Base-by-base conservation (phyloP, 2,797 vertebrate genomes). In the Siniperca undulata region DNA sequence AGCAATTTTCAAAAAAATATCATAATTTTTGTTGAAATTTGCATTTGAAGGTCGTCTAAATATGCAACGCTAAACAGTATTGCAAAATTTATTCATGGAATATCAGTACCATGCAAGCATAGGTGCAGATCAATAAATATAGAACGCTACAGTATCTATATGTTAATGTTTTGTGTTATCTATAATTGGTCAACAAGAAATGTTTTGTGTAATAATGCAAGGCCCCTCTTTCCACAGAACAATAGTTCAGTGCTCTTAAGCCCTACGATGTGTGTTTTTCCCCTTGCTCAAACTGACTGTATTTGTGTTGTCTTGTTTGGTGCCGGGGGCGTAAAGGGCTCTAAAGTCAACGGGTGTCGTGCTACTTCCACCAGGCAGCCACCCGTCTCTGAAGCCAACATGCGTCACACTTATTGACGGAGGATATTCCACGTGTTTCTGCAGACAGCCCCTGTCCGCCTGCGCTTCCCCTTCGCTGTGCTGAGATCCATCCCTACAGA, bases 331-430 rank as follows among this genome's bases (percentile, higher is more conserved):
- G 8, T 69, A 52, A 84, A 89, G 92, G 92, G 91, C 88, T 91
- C 78, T 64, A 77, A 89, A 95, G 94, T 95, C 93, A 95, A 94
- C 90, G 93, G 93, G 93, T 94, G 94, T 95, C 85, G 86, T 79
- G 91, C 90, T 91, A 85, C 93, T 91, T 92, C 93, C 91, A 94
- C 94, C 93, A 84, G 86, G 91, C 89, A 91, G 90, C 92, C 94
- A 95, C 94, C 92, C 89, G 92, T 92, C 92, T 89, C 81, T 65
- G 86, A 84, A 88, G 92, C 88, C 90, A 88, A 77, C 86, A 74
- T 48, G 82, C 80, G 84, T 93, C 89, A 90, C 86, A 66, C 86
- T 88, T 91, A 88, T 90, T 93, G 92, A 94, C 86, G 89, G 91
- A 86, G 88, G 82, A 90, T 81, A 89, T 78, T 88, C 86, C 90